Evolutionary conservation across 1,140 invertebrate genomes (phyloP), one percentile per base, ranked within the genome.

Genomic region (Orussus abietinus): DNA sequence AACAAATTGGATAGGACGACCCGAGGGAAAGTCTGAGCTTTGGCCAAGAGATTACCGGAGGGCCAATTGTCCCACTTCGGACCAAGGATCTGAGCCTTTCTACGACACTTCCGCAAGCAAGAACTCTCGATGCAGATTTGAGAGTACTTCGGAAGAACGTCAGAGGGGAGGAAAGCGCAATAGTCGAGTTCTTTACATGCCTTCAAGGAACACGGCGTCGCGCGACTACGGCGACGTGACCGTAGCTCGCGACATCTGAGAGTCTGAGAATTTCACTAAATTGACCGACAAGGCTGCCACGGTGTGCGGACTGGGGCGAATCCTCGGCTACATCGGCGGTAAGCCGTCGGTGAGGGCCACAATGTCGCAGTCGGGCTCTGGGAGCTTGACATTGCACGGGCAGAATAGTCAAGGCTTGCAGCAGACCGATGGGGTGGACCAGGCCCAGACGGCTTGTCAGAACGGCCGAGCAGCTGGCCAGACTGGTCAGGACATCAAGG

Each of bases 291-390:
- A 70, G n/a, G 41, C 61, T 52, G 57, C 53, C 69, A 72, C 66
- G 43, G 69, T 72, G 69, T 72, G 69, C 28, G 69, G 68, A 50
- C 56, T 72, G 48, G 68, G 69, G 62, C 66, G 66, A 59, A 71
- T 72, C 17, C 60, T 72, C 44, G 69, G 68, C 68, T 69, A 67
- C 58, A 71, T 71, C 67, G 69, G 66, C 66, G 67, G 64, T 43
- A 59, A 65, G 55, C 66, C 62, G 59, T 64, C 69, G 69, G 66
- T 70, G 66, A 55, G 55, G 47, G 54, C 59, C 62, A 62, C 46
- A 44, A 71, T 71, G 66, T 71, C 68, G 17, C 65, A 70, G 42
- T 64, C 64, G 3, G 62, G 63, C 6, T 62, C 63, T 5, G 56
- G 55, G 1, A 57, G 57, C n/a, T 34, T 55, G 36, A 57, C n/a